Evolutionary conservation across 2,113 vertebrate genomes (phyloP).

Genomic region (Colistium nudipinnis): DNA sequence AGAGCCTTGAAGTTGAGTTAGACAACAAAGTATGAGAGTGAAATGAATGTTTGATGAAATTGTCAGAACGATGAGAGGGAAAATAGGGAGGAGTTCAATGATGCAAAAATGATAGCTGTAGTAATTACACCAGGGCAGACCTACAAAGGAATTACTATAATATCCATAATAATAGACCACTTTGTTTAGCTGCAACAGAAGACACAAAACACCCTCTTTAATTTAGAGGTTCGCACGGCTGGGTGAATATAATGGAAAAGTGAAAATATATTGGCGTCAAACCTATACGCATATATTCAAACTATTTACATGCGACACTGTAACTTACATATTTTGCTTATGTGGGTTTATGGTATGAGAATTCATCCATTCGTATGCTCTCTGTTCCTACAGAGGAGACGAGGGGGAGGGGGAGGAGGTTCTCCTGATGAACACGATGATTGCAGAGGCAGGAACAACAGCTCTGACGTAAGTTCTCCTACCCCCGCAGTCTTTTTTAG

Average conservation of each 20-base stretch:
- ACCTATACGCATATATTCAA: no score
- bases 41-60: not conserved
- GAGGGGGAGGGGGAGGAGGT: constrained; percentile 28
- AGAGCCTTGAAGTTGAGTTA: not conserved
- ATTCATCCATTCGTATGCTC: constrained; percentile 14
- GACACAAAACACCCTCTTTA: not conserved
- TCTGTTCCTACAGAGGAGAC: constrained; percentile 47
- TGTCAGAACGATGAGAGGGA: not conserved
- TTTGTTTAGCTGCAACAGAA: not conserved
- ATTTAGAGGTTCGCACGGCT: not conserved
- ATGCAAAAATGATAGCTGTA: not conserved
- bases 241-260: constrained; percentile 2
- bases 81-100: not conserved
- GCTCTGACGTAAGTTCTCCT: constrained; percentile 64
- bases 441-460: constrained; percentile 50
- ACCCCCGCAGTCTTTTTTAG: constrained; percentile 29
- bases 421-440: constrained; percentile 48
- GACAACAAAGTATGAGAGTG: constrained; percentile 4
- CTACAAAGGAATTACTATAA: not conserved
- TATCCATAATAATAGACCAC: not conserved
- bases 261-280: no score
- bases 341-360: not conserved
- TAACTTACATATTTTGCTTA: constrained; percentile 3
- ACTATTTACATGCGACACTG: not conserved
- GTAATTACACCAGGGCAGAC: not conserved